phyloP scores from a whole-genome alignment of 2,797 vertebrate genomes.

The Adrianichthys oophorus region DNA sequence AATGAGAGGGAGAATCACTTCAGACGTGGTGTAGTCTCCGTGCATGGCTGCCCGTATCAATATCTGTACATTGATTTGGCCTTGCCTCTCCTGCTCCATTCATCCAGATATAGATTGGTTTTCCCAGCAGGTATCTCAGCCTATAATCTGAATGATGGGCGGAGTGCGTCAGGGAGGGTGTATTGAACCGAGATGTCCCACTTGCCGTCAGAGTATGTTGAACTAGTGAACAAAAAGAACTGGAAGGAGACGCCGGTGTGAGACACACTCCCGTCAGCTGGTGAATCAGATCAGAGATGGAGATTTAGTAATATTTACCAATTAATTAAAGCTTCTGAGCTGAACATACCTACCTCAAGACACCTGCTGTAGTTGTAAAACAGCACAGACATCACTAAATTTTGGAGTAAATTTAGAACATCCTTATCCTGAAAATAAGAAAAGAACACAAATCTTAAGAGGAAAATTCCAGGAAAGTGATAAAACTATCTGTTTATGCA shows the following conservation, averaged over 20 bases:
- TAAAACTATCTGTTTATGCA: too few relatives aligned
- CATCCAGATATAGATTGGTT: slow-evolving; percentile 78
- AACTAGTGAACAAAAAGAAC: slow-evolving; percentile 59
- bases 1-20: slow-evolving; percentile 62
- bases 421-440: too few relatives aligned
- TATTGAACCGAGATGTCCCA: slow-evolving; percentile 62
- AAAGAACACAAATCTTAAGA: too few relatives aligned
- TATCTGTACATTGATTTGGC: slow-evolving; percentile 79
- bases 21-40: slow-evolving; percentile 64
- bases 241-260: slow-evolving; percentile 6
- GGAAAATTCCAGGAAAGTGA: too few relatives aligned
- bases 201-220: slow-evolving; percentile 65
- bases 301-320: slow-evolving; percentile 6
- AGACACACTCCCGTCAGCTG: slow-evolving; percentile 19
- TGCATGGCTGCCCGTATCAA: slow-evolving; percentile 72
- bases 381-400: too few relatives aligned
- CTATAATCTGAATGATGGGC: slow-evolving; percentile 71
- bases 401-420: too few relatives aligned
- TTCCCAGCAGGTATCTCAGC: slow-evolving; percentile 73
- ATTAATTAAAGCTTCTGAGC: too few relatives aligned
- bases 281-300: slow-evolving; percentile 14
- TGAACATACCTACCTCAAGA: too few relatives aligned
- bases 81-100: slow-evolving; percentile 70
- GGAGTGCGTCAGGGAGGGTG: slow-evolving; percentile 39
- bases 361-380: too few relatives aligned